Conservation (phyloP, 2,888 invertebrate genomes). For the Zygothrica quintamaculata region DNA sequence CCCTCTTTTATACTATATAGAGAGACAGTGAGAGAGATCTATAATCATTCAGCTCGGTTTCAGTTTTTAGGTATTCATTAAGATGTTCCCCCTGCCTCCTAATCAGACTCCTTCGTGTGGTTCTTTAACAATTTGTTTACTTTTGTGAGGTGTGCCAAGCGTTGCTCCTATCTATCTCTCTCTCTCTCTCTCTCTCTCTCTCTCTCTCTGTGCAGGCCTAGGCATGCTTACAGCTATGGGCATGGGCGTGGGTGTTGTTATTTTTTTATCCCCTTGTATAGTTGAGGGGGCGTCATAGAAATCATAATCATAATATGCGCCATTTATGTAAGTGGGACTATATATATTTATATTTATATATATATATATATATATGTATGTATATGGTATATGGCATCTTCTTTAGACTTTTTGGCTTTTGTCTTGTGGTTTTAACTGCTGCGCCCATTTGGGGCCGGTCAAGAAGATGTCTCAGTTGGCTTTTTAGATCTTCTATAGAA, state of each 20-base stretch:
- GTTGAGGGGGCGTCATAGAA: slow-evolving; percentile 38
- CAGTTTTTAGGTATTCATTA: slow-evolving; percentile 26
- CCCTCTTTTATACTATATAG: not conserved
- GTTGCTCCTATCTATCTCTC: too few species aligned
- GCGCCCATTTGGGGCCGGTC: slow-evolving; percentile 33
- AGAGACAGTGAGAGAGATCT: too few species aligned
- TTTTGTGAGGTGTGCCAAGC: slow-evolving; percentile 50
- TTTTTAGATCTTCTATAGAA: slow-evolving; percentile 50
- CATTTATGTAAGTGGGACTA: slow-evolving; percentile 49
- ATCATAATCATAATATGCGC: slow-evolving; percentile 51
- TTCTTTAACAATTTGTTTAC: slow-evolving; percentile 31
- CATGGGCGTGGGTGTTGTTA: slow-evolving; percentile 32
- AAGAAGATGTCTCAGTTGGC: slow-evolving; percentile 50
- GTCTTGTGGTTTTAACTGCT: slow-evolving; percentile 14
- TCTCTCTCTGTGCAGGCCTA: slow-evolving; percentile 26
- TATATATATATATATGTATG: too few species aligned
- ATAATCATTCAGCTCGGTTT: slow-evolving; percentile 24
- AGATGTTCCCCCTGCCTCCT: not conserved
- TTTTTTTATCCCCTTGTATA: too few species aligned
- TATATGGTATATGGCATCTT: too few species aligned
- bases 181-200: too few species aligned
- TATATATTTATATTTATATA: slow-evolving; percentile 13
- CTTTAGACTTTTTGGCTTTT: slow-evolving; percentile 10
- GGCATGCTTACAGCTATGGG: slow-evolving; percentile 22
- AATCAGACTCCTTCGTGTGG: not conserved